Conservation (phyloP, 2,113 vertebrate genomes). For the Rhinoptilus africanus region DNA sequence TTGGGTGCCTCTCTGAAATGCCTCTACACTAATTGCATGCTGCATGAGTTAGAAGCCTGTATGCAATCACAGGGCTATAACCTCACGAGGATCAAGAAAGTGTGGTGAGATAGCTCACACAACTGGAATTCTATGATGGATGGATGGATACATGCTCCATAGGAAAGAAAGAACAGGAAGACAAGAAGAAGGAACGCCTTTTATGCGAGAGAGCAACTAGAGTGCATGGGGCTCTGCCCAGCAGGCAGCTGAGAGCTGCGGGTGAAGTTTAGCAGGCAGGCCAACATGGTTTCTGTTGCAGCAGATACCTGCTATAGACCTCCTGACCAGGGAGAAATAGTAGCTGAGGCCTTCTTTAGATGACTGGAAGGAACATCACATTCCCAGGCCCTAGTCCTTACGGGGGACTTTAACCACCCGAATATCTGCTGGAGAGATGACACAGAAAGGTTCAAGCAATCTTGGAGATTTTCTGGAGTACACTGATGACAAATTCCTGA, state of each 20-base stretch:
- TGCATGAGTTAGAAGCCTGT: background rate
- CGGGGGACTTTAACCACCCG: background rate
- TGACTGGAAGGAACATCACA: background rate
- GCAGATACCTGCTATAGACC: background rate
- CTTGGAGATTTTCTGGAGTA: background rate
- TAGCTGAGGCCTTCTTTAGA: background rate
- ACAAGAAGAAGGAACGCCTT: fast-evolving
- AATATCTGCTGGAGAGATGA: background rate
- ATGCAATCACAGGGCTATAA: background rate
- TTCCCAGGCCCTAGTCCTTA: background rate
- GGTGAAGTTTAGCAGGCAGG: background rate
- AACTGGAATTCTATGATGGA: background rate
- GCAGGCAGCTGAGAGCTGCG: background rate
- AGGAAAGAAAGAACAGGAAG: background rate
- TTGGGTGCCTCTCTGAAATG: background rate
- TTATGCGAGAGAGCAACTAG: background rate
- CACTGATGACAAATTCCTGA: background rate
- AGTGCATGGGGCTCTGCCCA: background rate
- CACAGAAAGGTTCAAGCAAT: background rate
- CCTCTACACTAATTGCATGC: background rate
- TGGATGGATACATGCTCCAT: background rate
- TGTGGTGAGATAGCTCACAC: background rate
- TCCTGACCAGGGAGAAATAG: background rate
- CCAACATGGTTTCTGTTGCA: background rate
- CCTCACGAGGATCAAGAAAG: background rate